Conservation (phyloP, 2,888 invertebrate species). For the Trichogramma evanescens region DNA sequence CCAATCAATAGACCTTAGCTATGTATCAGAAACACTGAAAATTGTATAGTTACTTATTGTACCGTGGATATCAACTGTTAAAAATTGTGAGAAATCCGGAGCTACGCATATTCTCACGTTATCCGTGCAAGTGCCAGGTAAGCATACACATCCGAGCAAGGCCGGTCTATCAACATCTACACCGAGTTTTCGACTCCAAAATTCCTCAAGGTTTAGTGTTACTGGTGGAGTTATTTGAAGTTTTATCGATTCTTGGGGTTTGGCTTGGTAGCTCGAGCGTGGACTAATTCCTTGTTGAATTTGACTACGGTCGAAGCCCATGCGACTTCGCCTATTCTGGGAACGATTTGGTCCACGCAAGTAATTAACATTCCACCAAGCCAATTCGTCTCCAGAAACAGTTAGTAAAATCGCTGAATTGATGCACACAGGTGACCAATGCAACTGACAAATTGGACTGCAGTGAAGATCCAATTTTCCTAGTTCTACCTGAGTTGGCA, state of each 20-base stretch:
- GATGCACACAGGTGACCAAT: slow-evolving; percentile 35
- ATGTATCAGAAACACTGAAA: slow-evolving; percentile 19
- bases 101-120: slow-evolving; percentile 41
- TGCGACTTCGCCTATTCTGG: slow-evolving; percentile 29
- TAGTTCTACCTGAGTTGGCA: slow-evolving; percentile 24
- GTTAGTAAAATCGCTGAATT: slow-evolving; percentile 36
- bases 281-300: slow-evolving; percentile 27
- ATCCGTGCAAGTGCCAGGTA: slow-evolving; percentile 33
- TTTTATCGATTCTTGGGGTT: background rate
- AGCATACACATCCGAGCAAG: slow-evolving; percentile 34
- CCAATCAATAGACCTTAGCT: slow-evolving; percentile 1
- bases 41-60: slow-evolving; percentile 35
- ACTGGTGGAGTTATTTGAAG: background rate
- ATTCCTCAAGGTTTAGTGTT: slow-evolving; percentile 22
- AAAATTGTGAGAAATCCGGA: slow-evolving; percentile 38
- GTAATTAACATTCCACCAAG: slow-evolving; percentile 39
- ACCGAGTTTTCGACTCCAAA: slow-evolving; percentile 34
- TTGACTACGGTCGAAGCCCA: slow-evolving; percentile 32
- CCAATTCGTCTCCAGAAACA: slow-evolving; percentile 36
- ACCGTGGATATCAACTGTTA: slow-evolving; percentile 41
- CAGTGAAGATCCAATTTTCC: slow-evolving; percentile 32
- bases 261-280: slow-evolving; percentile 17
- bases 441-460: slow-evolving; percentile 33
- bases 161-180: slow-evolving; percentile 27
- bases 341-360: slow-evolving; percentile 22